A percentile compares a stretch with the other conserved stretches of the same genome.
Evolutionary conservation across 2,888 invertebrate genomes (phyloP).

Genomic region (Gymnosoma rotundatum): DNA sequence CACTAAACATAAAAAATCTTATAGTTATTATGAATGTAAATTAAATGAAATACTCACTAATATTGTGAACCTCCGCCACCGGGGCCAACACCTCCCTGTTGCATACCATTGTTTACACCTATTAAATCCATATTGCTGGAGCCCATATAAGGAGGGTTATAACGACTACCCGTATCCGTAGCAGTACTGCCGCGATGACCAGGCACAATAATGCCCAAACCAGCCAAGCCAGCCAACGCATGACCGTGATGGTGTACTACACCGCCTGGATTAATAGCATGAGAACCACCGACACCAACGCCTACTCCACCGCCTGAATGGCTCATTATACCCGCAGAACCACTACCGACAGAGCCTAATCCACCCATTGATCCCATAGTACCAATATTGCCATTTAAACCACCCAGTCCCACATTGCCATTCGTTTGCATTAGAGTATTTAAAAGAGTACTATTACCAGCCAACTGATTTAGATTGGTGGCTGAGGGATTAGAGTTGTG

Average conservation of each 20-base stretch:
- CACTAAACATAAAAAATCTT: too few species aligned
- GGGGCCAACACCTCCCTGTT: constrained; percentile 71
- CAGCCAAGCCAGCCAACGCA: constrained; percentile 76
- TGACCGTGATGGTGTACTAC: constrained; percentile 74
- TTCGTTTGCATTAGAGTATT: constrained; percentile 72
- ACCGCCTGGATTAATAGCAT: constrained; percentile 53
- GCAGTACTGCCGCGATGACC: constrained; percentile 72
- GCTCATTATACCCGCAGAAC: constrained; percentile 69
- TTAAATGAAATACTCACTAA: constrained; percentile 72
- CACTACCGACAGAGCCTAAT: constrained; percentile 69
- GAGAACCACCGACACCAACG: not conserved
- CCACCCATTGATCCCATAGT: constrained; percentile 46
- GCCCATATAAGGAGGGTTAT: constrained; percentile 70
- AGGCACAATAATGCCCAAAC: constrained; percentile 77
- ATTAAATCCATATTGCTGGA: constrained; percentile 71
- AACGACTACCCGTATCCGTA: constrained; percentile 72
- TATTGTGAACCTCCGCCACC: constrained; percentile 71
- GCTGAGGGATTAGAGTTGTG: constrained; percentile 50
- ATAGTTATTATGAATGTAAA: too few species aligned
- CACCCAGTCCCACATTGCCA: constrained; percentile 33
- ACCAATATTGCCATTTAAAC: constrained; percentile 54
- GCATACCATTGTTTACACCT: constrained; percentile 70
- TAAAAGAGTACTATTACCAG: constrained; percentile 75
- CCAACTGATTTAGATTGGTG: constrained; percentile 68
- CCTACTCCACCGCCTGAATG: constrained; percentile 63